phyloP scores from a whole-genome alignment of 2,113 vertebrate species.

The Cebus imitator region DNA sequence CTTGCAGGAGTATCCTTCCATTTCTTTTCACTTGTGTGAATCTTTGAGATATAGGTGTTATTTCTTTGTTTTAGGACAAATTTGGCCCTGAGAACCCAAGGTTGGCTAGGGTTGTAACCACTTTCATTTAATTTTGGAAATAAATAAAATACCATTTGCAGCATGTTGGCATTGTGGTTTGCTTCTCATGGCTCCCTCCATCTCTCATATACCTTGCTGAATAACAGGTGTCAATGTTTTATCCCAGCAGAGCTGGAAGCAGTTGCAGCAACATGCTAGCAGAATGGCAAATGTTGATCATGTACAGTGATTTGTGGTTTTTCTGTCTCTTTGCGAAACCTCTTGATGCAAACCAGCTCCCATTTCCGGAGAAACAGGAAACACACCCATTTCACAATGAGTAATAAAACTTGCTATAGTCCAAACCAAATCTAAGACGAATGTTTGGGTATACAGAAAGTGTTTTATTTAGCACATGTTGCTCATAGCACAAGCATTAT shows the following conservation, averaged over 20 bases:
- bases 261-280: not conserved
- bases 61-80: not conserved
- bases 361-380: constrained; percentile 51
- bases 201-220: not conserved
- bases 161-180: not conserved
- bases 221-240: not conserved
- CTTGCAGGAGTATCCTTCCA: not conserved
- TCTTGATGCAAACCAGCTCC: not conserved
- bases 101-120: not conserved
- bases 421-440: not conserved
- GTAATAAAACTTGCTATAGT: not conserved
- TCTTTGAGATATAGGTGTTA: not conserved
- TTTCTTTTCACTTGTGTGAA: not conserved
- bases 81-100: not conserved
- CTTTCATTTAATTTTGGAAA: not conserved
- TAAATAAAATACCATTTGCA: not conserved
- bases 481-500: not conserved
- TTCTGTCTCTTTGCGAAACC: constrained; percentile 8
- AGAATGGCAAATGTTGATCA: not conserved
- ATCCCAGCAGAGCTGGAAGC: not conserved
- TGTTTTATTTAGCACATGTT: not conserved
- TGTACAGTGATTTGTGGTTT: constrained; percentile 22
- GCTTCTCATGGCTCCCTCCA: not conserved
- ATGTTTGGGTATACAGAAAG: not conserved
- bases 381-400: not conserved